These are phyloP conservation scores for Barnardius zonarius DNA, from an alignment of 2,113 vertebrate species.

Conservation along the genomic window DNA sequence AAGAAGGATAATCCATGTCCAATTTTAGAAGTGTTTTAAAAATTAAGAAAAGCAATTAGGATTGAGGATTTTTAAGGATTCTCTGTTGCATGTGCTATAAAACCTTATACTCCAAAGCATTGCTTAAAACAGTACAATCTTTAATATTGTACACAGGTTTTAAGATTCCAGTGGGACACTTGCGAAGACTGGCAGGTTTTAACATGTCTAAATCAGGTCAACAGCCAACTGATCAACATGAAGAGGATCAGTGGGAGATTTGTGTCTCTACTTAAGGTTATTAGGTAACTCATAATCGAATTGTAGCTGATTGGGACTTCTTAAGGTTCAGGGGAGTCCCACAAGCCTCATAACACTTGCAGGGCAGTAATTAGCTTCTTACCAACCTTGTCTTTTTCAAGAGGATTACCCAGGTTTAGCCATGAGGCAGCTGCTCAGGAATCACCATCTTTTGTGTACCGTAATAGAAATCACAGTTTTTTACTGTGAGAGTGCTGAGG, in stretches of 20 bases:
- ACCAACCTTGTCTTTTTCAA: background rate
- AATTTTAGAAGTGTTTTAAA: background rate
- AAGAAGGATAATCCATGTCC: background rate
- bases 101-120: background rate
- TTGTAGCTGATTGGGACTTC: constrained; percentile 20
- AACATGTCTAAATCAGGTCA: background rate
- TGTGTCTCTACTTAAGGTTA: constrained; percentile 4
- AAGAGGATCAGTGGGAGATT: constrained; percentile 25
- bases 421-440: constrained; percentile 15
- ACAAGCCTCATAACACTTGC: background rate
- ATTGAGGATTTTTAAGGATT: background rate
- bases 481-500: background rate
- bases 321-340: background rate
- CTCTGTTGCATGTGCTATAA: background rate
- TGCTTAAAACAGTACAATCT: background rate
- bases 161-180: background rate
- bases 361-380: background rate
- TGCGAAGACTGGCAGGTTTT: background rate
- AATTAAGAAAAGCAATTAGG: background rate
- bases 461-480: background rate
- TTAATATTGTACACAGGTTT: background rate
- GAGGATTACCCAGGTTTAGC: constrained; percentile 7
- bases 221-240: background rate
- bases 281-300: constrained; percentile 28
- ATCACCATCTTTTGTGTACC: background rate